Conservation (phyloP, 2,888 invertebrate genomes). For the Apamea monoglypha region DNA sequence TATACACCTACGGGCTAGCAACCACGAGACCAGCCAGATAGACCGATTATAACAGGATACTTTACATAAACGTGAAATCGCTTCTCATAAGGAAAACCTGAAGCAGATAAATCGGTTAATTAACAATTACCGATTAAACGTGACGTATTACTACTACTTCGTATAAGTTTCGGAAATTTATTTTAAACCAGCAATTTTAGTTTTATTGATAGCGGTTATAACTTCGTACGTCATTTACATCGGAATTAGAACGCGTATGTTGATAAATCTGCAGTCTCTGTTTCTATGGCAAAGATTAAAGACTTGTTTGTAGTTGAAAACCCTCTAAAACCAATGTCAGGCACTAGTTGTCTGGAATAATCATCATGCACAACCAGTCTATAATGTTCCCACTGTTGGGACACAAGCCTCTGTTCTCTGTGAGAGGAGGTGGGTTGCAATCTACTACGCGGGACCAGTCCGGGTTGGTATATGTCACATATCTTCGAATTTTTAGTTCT, state of each 20-base stretch:
- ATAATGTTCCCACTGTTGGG: too few relatives aligned
- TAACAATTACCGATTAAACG: not conserved
- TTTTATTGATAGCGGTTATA: not conserved
- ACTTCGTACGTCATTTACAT: not conserved
- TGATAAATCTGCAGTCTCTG: not conserved
- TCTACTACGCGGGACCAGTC: too few relatives aligned
- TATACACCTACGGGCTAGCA: too few relatives aligned
- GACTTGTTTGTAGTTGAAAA: not conserved
- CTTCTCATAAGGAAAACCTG: constrained; percentile 8
- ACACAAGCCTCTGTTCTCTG: too few relatives aligned
- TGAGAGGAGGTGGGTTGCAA: too few relatives aligned
- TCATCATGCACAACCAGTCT: too few relatives aligned
- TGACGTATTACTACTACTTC: too few relatives aligned
- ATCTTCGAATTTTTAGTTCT: too few relatives aligned
- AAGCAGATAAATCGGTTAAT: not conserved
- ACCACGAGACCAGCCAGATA: not conserved
- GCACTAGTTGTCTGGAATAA: too few relatives aligned
- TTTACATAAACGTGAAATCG: too few relatives aligned
- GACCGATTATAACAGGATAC: not conserved
- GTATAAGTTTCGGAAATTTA: not conserved
- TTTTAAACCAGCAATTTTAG: not conserved
- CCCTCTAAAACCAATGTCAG: not conserved
- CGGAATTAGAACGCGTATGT: not conserved
- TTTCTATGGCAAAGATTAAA: not conserved
- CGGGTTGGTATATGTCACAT: too few relatives aligned